Base-by-base conservation (phyloP, 2,888 invertebrate genomes). In the Agrotis exclamationis region DNA sequence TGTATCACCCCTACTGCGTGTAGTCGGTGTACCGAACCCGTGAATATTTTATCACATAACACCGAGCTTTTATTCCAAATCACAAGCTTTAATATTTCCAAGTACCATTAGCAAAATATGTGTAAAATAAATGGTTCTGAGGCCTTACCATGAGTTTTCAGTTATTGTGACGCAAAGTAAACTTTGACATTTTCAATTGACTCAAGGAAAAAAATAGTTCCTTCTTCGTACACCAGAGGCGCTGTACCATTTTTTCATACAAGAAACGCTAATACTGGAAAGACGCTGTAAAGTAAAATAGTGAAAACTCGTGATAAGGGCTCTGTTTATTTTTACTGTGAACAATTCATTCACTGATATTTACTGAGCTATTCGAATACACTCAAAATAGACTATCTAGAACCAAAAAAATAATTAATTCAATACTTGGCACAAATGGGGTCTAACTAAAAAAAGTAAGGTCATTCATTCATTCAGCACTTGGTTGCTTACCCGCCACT, bases 1-100 rank as follows among this genome's bases (percentile, higher is more conserved):
- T 16, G 28, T 28, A 14, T n/a, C 33, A 47, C 22, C 22, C 45
- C 13, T 39, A 24, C n/a, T 33, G 67, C 47, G n/a, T 22, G 33
- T 54, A 24, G 22, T 18, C 18, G 7, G 24, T 28, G 28, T 70
- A 50, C 22, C 28, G 7, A 44, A 18, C n/a, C 11, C 6, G n/a
- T 58, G 33, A 58, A 70, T 58, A 58, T 33, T 70, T 57, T 20
- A 70, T 69, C 20, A 45, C 45, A 14, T 24, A 70, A 14, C 59
- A 28, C 18, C 45, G 53, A 60, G 39, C 18, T 69, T 70, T 58
- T 70, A 11, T 18, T 18, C 58, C 20, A 3, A 45, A 47, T 50
- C 18, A 16, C 13, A 58, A 69, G 33, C 13, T 18, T 68, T 33
- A 39, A 33, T 33, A 16, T 5, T 22, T 33, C 2, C n/a, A n/a